Conservation (phyloP, 2,888 invertebrate species). For the Julus scandinavius region DNA sequence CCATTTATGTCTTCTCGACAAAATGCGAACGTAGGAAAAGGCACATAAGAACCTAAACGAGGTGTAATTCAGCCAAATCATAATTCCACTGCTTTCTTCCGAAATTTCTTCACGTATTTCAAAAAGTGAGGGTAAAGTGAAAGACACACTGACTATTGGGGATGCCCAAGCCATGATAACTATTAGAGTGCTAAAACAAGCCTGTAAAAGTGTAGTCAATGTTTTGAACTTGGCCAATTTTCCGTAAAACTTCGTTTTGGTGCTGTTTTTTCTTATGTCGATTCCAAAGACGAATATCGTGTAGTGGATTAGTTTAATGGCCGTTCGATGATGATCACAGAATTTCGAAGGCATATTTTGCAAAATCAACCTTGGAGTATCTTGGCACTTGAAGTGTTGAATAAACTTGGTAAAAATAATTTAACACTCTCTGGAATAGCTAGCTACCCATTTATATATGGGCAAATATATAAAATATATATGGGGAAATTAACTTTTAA, state of each 20-base stretch:
- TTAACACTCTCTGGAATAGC: no score
- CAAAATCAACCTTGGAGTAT: no score
- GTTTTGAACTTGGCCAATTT: background rate
- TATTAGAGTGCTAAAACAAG: background rate
- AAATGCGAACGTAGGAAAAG: background rate
- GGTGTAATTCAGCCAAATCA: conserved; percentile 10
- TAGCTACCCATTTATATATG: no score
- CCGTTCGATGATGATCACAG: background rate
- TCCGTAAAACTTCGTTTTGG: background rate
- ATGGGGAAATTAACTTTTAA: no score
- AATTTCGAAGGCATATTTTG: background rate
- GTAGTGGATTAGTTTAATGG: background rate
- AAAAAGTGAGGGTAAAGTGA: background rate
- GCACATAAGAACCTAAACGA: background rate
- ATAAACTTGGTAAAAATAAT: no score
- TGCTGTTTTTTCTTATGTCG: background rate
- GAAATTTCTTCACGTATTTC: background rate
- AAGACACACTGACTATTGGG: background rate
- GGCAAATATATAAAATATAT: no score
- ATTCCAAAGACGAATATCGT: background rate
- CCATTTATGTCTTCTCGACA: background rate
- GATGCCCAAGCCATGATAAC: background rate
- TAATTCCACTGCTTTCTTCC: background rate
- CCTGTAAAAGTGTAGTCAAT: background rate
- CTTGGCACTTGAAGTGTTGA: no score